These are phyloP conservation scores for Pteropus rufus DNA, from an alignment of 2,797 vertebrate genomes.

Conservation along the genomic window DNA sequence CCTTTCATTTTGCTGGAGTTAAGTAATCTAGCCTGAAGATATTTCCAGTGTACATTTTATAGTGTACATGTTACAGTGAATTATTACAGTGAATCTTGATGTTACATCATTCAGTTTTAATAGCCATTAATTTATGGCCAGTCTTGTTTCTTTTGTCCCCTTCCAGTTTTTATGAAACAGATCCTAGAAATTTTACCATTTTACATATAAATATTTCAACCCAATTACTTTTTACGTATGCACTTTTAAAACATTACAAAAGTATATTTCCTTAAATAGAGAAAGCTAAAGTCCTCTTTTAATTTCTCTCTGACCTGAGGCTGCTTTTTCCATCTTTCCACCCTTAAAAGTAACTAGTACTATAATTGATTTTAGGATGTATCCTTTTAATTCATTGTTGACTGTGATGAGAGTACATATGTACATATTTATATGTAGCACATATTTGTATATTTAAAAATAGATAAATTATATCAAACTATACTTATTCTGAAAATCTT, in stretches of 20 bases:
- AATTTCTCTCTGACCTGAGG: neutral
- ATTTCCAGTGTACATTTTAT: neutral
- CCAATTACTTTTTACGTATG: neutral
- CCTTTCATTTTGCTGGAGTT: neutral
- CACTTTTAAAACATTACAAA: neutral
- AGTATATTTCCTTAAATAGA: neutral
- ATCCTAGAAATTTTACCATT: neutral
- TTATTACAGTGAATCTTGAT: neutral
- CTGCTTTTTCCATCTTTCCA: neutral
- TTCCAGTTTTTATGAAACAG: neutral
- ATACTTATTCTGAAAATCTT: neutral
- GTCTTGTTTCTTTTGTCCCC: neutral
- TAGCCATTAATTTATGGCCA: neutral
- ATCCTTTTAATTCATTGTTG: neutral
- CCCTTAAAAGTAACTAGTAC: neutral
- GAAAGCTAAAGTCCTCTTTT: neutral
- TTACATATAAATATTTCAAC: neutral
- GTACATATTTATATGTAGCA: neutral
- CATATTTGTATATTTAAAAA: neutral
- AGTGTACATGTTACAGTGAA: neutral
- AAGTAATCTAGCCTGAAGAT: neutral
- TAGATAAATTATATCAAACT: neutral
- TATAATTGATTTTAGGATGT: neutral
- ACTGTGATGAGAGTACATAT: neutral
- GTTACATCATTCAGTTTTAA: neutral